Evolutionary conservation across 2,888 invertebrate genomes (phyloP).

Genomic region (Digitonthophagus gazella): DNA sequence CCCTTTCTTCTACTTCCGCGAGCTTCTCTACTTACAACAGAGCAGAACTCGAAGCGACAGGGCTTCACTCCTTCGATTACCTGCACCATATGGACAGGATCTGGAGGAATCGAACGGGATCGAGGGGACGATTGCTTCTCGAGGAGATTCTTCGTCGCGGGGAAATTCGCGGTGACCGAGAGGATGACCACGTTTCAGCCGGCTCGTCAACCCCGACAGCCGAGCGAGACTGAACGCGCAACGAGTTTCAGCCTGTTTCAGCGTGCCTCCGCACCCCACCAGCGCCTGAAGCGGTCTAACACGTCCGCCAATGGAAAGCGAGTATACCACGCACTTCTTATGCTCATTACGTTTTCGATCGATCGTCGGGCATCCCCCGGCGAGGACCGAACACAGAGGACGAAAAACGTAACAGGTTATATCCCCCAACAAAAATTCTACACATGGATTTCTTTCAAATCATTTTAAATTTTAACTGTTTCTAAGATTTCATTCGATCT

Average conservation of each 20-base stretch:
- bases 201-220: slow-evolving; percentile 17
- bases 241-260: slow-evolving; percentile 17
- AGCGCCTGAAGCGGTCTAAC: slow-evolving; percentile 44
- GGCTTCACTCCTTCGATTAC: slow-evolving; percentile 77
- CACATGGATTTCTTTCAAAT: no score
- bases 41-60: slow-evolving; percentile 74
- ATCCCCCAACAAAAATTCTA: no score
- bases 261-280: slow-evolving; percentile 39
- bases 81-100: slow-evolving; percentile 70
- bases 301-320: slow-evolving; percentile 48
- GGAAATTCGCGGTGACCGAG: background rate
- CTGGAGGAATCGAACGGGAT: background rate
- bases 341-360: slow-evolving; percentile 49
- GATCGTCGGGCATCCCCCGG: slow-evolving; percentile 38
- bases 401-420: background rate
- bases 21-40: slow-evolving; percentile 65
- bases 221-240: slow-evolving; percentile 12
- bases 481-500: no score
- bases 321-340: slow-evolving; percentile 49
- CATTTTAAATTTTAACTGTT: no score
- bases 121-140: background rate
- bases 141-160: background rate
- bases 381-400: background rate
- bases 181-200: slow-evolving; percentile 18
- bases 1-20: background rate